Base-by-base conservation (phyloP, 1,140 invertebrate species). In the Drosophila bipectinata region DNA sequence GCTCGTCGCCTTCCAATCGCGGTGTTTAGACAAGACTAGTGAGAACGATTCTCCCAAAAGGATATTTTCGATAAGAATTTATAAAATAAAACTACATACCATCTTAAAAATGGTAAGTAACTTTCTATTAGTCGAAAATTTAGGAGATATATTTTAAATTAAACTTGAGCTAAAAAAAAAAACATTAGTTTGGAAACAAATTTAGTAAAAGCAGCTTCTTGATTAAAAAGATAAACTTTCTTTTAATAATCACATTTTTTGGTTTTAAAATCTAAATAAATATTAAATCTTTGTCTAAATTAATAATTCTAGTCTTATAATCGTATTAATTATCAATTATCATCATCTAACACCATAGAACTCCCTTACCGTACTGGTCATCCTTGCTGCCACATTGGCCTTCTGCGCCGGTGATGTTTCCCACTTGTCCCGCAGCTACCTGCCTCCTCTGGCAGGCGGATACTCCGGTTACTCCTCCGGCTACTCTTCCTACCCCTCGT, bases 381-480 rank as follows among this genome's bases (percentile, higher is more conserved):
- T 75, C 39, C 34, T 66, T 48, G 59, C 34, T 51, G 68, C 79
- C 28, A 60, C 78, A 3, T 14, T 89, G 53, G 79, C 66, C 4
- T 37, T 64, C 12, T 84, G 67, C 10, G 26, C 41, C 12, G 89
- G 64, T 0, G 89, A 91, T 55, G 89, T 91, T 14, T 79, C 89
- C 0, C 89, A 91, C 41, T 49, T 91, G 55, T 66, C 77, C 8
- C 71, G 74, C 34, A 63, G 52, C 51, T 91, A 91, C 26, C 59
- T 91, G 71, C 89, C 89, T 8, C 78, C 89, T 0, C 21, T 73
- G 32, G 64, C 66, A 15, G 34, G 56, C 9, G 59, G 60, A 1
- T 45, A 60, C 4, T 26, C 49, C 9, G 12, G 37, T 14, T 44
- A 68, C 45, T 54, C 61, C 1, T 21, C 68, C 9, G 26, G 26